Evolutionary conservation across 37 sponge, comb jelly and placozoan genomes (phyloP), one percentile per base, ranked within the genome.

Genomic region (Beroe ovata): DNA sequence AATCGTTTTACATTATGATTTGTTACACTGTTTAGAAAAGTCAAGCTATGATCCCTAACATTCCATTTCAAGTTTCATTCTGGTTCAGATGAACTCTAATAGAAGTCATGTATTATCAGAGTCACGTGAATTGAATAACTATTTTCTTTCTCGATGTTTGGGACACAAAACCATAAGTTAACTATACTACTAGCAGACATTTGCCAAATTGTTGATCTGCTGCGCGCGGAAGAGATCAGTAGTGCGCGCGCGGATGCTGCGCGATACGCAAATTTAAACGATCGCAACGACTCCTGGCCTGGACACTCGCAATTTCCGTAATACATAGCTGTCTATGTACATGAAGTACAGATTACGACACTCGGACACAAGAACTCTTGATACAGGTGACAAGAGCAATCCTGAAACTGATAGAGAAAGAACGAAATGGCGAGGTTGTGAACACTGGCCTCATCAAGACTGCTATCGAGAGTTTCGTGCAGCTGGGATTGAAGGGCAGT

Each of bases 371-470:
- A n/a, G n/a, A n/a, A n/a, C 0, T 59, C 34, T 29, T 34, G 0
- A 1, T 61, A 1, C 59, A 95, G 94, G 92, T 99, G 20, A 94
- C 95, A 1, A 91, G 89, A 29, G 92, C 94, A 40, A 95, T 99
- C 0, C 72, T 99, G 61, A 92, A 92, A 72, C 90, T 99, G 42
- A 96, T 99, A 1, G 91, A 92, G 64, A 89, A 93, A 88, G 99
- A 99, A 91, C 71, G 99, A 47, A 95, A 93, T 90, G 97, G 99
- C 41, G 99, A 99, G 61, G 90, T 94, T 16, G 94, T 99, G 81
- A 96, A 96, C 90, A 99, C 96, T 0, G 88, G 96, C 58, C 91
- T 95, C 42, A 96, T 99, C 60, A 94, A 94, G 66, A 96, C 94
- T 23, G 93, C 95, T 47, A 93, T 96, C 0, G 91, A 94, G 72